Percentiles rank a stretch among this genome's conserved stretches.
These are phyloP conservation scores for Nettapus auritus DNA, from an alignment of 2,113 vertebrate genomes.

Conservation along the genomic window DNA sequence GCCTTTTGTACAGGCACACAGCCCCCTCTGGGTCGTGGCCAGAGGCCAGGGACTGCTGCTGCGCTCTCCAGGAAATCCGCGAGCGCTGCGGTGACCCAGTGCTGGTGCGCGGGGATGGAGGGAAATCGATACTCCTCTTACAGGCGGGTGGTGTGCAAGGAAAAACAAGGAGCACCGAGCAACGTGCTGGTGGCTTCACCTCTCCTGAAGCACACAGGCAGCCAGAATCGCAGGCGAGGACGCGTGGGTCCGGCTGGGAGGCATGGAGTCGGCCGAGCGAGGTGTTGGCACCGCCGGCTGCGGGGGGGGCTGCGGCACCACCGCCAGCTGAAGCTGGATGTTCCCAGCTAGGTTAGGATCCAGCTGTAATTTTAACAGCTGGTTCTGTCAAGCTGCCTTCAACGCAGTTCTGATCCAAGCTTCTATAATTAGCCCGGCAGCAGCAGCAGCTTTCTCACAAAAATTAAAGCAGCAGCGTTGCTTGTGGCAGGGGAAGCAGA, in stretches of 20 bases:
- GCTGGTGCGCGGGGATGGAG: not conserved
- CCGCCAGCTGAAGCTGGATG: not conserved
- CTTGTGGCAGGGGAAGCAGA: not conserved
- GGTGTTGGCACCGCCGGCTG: not conserved
- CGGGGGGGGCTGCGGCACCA: not conserved
- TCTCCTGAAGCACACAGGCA: not conserved
- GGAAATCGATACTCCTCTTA: not conserved
- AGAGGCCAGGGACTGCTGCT: not conserved
- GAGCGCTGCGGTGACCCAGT: not conserved
- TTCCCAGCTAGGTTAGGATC: constrained; percentile 7
- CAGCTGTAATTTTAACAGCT: constrained; percentile 66
- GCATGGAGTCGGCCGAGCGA: not conserved
- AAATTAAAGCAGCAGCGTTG: not conserved
- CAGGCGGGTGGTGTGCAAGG: not conserved
- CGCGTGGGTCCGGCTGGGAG: not conserved
- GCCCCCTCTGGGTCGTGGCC: not conserved
- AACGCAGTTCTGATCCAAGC: constrained; percentile 8
- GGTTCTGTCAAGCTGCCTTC: constrained; percentile 57
- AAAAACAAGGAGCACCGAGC: not conserved
- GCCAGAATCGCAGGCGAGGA: not conserved
- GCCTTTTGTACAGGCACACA: not conserved
- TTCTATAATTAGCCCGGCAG: constrained; percentile 35
- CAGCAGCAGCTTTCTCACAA: not conserved
- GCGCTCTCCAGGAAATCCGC: constrained; percentile 11
- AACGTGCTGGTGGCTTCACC: not conserved